Evolutionary conservation across 2,113 vertebrate genomes (phyloP), one percentile per base, ranked within the genome.

Genomic region (Brachyistius frenatus): DNA sequence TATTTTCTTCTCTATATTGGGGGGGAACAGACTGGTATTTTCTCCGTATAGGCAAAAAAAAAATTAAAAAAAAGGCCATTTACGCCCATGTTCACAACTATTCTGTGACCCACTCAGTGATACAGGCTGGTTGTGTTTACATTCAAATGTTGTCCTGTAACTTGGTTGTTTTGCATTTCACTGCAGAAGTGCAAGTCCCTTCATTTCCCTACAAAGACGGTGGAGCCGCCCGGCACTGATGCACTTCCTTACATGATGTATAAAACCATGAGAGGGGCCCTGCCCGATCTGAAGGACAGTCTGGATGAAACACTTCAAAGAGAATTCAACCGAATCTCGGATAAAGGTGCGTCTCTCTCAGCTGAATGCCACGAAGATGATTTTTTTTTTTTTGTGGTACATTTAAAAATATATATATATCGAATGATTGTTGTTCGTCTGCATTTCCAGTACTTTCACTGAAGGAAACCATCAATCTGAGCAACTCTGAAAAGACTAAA

Each of bases 191-290:
- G 79, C 80, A 92, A 89, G 76, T 67, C 71, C 33, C 85, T 95
- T 57, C 76, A 80, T 10, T 86, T 91, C 67, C 87, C 91, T 23
- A 31, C 63, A 2, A 91, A 85, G 58, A 9, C 23, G 0, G 83
- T 88, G 53, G 91, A 92, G 61, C 76, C 90, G 41, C 92, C 92
- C 15, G 85, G 68, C 72, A 79, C 93, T 0, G 93, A 94, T 0
- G 47, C 81, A 0, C 89, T 94, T 35, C 92, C 81, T 0, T 95
- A 94, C 44, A 9, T 89, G 36, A 93, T 93, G 75, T 89, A 94
- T 60, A 90, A 90, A 83, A 89, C 79, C 23, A 84, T 89, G n/a
- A 92, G 80, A 71, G 89, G 72, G 11, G 79, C 84, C 3, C 73
- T 95, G 62, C 72, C 69, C 7, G 86, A 94, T 15, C 77, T 95